These are phyloP conservation scores for Calameuta pallipes DNA, from an alignment of 2,888 invertebrate species.

Conservation along the genomic window DNA sequence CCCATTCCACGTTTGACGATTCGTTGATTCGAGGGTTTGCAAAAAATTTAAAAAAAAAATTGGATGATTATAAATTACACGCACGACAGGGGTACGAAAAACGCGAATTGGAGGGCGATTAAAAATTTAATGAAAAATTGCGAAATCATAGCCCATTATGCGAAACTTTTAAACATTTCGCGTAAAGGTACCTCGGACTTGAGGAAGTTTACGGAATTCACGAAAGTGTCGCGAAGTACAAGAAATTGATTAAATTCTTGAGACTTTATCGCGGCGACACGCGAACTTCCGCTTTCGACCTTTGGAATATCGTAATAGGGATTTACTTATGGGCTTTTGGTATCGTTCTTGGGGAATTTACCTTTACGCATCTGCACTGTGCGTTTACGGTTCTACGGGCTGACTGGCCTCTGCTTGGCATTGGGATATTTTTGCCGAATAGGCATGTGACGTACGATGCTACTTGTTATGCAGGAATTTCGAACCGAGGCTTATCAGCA, in stretches of 20 bases:
- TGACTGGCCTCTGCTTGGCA: neutral
- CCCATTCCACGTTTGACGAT: neutral
- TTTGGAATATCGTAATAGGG: neutral
- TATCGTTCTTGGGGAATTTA: neutral
- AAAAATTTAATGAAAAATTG: no score
- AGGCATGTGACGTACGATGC: neutral
- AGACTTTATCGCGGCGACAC: neutral
- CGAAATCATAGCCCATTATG: neutral
- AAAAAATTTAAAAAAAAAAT: neutral
- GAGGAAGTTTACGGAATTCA: neutral
- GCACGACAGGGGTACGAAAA: neutral
- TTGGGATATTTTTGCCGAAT: neutral
- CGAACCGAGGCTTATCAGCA: neutral
- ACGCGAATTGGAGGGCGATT: neutral
- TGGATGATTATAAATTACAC: neutral
- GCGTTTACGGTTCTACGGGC: neutral
- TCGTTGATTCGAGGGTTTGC: neutral
- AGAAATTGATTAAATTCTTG: neutral
- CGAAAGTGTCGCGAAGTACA: neutral
- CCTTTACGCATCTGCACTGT: neutral
- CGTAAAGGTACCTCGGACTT: neutral
- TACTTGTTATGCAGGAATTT: neutral
- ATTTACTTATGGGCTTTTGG: neutral
- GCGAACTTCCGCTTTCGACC: neutral
- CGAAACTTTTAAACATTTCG: neutral